Conservation (phyloP, 2,797 vertebrate species). For the Heteromormyrus szaboi region DNA sequence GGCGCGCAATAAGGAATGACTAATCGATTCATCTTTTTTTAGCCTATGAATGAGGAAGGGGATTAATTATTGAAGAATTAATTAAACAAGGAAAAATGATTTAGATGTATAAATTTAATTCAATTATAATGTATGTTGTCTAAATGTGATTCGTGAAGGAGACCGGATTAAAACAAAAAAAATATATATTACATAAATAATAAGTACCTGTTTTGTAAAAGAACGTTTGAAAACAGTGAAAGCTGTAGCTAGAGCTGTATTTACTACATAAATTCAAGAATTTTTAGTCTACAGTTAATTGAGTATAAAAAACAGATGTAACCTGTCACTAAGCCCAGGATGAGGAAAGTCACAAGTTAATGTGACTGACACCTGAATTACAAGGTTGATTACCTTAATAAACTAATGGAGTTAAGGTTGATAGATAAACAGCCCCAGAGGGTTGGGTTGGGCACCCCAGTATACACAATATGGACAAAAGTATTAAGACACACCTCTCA, state of each 20-base stretch:
- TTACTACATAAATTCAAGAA: neutral
- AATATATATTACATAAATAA: neutral
- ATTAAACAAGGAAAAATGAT: neutral
- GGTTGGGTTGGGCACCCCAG: neutral
- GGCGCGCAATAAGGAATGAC: neutral
- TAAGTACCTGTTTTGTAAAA: neutral
- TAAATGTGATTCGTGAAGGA: neutral
- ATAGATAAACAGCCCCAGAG: neutral
- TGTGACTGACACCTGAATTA: neutral
- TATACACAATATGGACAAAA: neutral
- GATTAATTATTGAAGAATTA: neutral
- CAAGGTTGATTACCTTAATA: neutral
- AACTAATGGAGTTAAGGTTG: neutral
- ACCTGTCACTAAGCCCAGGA: neutral
- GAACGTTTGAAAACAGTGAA: neutral
- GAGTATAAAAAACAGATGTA: neutral
- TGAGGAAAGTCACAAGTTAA: neutral
- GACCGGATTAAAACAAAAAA: neutral
- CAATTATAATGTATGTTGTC: neutral
- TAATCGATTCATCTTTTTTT: neutral
- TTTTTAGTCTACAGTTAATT: neutral
- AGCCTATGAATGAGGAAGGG: neutral
- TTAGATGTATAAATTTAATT: neutral
- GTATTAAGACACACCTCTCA: neutral
- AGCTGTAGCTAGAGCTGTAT: neutral